Base-by-base conservation (phyloP, 2,888 invertebrate genomes). In the Agrotis clavis region DNA sequence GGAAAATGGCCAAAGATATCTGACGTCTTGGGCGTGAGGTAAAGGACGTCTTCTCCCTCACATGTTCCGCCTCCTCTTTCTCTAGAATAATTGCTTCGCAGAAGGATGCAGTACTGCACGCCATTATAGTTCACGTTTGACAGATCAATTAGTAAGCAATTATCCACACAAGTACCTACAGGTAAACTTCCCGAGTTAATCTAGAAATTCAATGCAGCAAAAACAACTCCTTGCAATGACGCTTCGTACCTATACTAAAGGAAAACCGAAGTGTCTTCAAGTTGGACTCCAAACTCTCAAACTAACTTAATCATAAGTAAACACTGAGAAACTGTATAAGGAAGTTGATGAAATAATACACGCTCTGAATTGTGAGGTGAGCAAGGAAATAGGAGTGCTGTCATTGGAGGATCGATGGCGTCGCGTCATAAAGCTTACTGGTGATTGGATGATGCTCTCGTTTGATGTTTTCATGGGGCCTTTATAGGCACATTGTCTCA, bases 301-400 rank as follows among this genome's bases (percentile, higher is more conserved):
- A 81, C 65, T 53, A 77, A 79, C 70, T 81, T 67, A 71, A 81
- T 77, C 67, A 71, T 71, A 77, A 81, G 71, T 77, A 71, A 76
- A 81, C 50, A 66, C 66, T 53, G 19, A 48, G 45, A 61, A 65
- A 61, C 19, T 41, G 61, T 59, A 45, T 41, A 18, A 2, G 63
- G n/a, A 69, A 41, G 50, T 48, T 25, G 48, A 65, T 62, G n/a
- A 62, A 67, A 64, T 69, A 82, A 48, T 56, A 66, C 57, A 21
- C 57, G 56, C 14, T 30, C 47, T 48, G 61, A 63, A 71, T 64
- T 78, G 4, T 50, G 35, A 60, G 60, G 35, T 50, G 51, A 62
- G 51, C 25, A 47, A 54, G 77, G 25, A 14, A 35, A 50, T 50
- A 13, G 18, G 50, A 61, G n/a, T 13, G 30, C 16, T 63, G 7